These are phyloP conservation scores for Ephydatia muelleri DNA, from an alignment of 37 sponge, comb jelly and placozoan genomes.

Conservation along the genomic window DNA sequence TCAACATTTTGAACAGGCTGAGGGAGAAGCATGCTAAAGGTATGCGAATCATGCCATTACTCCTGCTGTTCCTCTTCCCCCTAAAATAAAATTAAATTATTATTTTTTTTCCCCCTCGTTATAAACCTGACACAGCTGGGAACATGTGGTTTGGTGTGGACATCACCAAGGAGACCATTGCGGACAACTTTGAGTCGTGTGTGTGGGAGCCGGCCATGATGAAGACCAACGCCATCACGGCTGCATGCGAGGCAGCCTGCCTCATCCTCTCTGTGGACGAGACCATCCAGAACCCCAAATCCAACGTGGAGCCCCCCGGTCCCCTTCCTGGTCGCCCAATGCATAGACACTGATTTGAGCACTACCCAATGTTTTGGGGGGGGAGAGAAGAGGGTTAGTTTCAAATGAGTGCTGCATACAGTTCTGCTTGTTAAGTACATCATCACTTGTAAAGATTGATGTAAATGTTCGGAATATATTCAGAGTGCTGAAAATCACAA, in stretches of 20 bases:
- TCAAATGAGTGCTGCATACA: no score
- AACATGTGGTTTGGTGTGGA: constrained; percentile 97
- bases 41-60: constrained; percentile 6
- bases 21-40: constrained; percentile 95
- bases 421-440: no score
- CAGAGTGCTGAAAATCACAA: no score
- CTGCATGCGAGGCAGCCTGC: constrained; percentile 92
- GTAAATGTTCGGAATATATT: no score
- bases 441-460: no score
- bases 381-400: neutral
- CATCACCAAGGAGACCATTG: constrained; percentile 89
- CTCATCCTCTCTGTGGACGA: constrained; percentile 98
- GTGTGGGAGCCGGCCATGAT: constrained; percentile 99
- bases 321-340: constrained; percentile 20
- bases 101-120: neutral
- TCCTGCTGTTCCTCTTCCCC: neutral
- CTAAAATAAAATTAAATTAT: no score
- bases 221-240: constrained; percentile 94
- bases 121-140: constrained; percentile 49
- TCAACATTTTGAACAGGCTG: constrained; percentile 92
- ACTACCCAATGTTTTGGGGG: neutral
- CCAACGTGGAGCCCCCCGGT: constrained; percentile 31
- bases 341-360: constrained; percentile 3
- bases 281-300: constrained; percentile 94
- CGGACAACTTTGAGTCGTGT: constrained; percentile 93